These are phyloP conservation scores for Spatulosminthurus flaviceps DNA, from an alignment of 2,888 invertebrate species.

Conservation along the genomic window DNA sequence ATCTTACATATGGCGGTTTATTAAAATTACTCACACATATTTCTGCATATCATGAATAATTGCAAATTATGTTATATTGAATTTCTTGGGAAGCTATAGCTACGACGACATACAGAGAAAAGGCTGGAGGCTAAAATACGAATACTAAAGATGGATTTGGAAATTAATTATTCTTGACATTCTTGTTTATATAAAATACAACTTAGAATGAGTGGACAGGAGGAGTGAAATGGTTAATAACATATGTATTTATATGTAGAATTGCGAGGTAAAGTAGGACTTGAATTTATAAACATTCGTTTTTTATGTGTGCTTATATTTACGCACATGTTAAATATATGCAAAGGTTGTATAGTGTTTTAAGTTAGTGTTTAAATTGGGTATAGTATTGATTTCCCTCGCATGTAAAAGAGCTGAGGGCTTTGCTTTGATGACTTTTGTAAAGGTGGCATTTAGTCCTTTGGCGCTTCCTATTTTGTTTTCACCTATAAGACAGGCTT, in stretches of 20 bases:
- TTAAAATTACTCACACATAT: neutral
- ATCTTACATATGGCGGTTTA: neutral
- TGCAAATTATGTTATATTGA: conserved; percentile 11
- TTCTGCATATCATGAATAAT: conserved; percentile 18
- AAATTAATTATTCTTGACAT: neutral
- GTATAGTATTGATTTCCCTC: too few species aligned
- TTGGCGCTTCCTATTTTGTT: conserved; percentile 42
- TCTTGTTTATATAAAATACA: neutral
- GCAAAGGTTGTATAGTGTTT: too few species aligned
- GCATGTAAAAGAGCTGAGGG: too few species aligned
- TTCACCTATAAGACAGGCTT: conserved; percentile 38
- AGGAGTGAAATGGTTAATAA: too few species aligned
- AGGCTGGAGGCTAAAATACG: neutral
- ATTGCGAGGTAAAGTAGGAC: neutral
- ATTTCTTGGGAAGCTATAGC: neutral
- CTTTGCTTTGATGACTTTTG: neutral
- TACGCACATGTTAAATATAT: too few species aligned
- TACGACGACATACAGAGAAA: too few species aligned
- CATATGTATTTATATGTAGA: too few species aligned
- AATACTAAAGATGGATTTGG: neutral
- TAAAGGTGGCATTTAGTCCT: neutral
- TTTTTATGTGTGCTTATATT: too few species aligned
- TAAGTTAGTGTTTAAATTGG: too few species aligned
- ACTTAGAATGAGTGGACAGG: too few species aligned
- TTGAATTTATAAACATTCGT: neutral